phyloP scores from a whole-genome alignment of 2,888 invertebrate genomes.

The Blera fallax region DNA sequence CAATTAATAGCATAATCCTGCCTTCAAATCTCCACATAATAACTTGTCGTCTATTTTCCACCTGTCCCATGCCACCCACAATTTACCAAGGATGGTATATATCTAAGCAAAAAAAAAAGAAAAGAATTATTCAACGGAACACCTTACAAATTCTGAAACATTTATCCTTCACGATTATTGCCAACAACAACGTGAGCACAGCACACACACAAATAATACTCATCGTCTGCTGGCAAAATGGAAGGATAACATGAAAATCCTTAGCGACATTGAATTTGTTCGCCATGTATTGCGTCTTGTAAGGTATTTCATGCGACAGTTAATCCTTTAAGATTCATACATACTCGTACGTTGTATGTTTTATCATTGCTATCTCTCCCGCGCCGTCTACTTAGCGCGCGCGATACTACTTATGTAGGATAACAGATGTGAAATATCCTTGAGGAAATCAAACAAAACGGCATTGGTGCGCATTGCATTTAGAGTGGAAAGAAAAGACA shows the following conservation, averaged over 20 bases:
- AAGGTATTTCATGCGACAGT: constrained; percentile 61
- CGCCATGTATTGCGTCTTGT: constrained; percentile 15
- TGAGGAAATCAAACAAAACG: constrained; percentile 59
- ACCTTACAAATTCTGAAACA: constrained; percentile 51
- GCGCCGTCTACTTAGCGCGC: background rate
- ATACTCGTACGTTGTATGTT: constrained; percentile 13
- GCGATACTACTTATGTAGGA: constrained; percentile 42
- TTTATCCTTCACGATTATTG: constrained; percentile 65
- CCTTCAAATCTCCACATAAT: constrained; percentile 38
- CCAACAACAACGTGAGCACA: constrained; percentile 29
- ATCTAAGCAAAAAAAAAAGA: background rate
- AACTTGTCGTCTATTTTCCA: constrained; percentile 39
- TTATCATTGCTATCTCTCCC: background rate
- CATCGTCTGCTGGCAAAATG: constrained; percentile 25
- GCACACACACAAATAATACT: constrained; percentile 30
- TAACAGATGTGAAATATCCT: constrained; percentile 64
- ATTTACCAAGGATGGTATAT: background rate
- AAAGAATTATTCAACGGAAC: constrained; percentile 51
- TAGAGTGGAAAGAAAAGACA: background rate
- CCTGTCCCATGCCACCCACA: background rate
- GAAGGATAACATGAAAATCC: constrained; percentile 65
- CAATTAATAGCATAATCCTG: constrained; percentile 66
- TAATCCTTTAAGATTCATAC: constrained; percentile 51
- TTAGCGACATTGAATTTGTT: constrained; percentile 66
- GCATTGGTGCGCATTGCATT: constrained; percentile 26